phyloP scores from a whole-genome alignment of 2,113 vertebrate genomes.

The Tretioscincus oriximinensis region DNA sequence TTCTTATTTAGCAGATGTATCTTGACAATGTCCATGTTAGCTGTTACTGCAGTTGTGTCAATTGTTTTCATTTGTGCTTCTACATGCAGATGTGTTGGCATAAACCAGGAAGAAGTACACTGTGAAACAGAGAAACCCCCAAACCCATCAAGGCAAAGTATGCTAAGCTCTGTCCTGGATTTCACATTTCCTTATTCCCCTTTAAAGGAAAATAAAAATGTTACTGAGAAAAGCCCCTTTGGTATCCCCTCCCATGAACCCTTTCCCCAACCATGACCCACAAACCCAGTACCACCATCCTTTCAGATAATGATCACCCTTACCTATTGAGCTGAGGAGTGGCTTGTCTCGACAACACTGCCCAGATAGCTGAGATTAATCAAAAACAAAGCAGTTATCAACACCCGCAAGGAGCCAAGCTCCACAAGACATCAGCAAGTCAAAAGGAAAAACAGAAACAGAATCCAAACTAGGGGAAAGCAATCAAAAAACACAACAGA shows the following conservation, averaged over 20 bases:
- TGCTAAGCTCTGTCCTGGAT: conserved; percentile 64
- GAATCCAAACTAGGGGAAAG: conserved; percentile 60
- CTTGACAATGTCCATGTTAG: not conserved
- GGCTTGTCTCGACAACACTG: conserved; percentile 99
- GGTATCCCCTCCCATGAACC: conserved; percentile 82
- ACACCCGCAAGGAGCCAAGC: conserved; percentile 75
- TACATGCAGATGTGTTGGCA: fast-evolving
- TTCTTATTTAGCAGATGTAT: not conserved
- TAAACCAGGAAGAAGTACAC: conserved; percentile 1
- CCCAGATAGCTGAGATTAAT: conserved; percentile 99
- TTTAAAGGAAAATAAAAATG: conserved; percentile 89
- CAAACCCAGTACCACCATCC: conserved; percentile 75
- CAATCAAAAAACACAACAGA: conserved; percentile 67
- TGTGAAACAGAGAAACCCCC: conserved; percentile 64
- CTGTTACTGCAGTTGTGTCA: not conserved
- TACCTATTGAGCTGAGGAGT: conserved; percentile 99
- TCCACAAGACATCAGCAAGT: conserved; percentile 76
- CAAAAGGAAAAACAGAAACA: conserved; percentile 65
- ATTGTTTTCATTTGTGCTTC: not conserved
- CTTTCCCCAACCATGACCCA: conserved; percentile 69
- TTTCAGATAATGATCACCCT: conserved; percentile 98
- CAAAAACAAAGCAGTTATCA: conserved; percentile 99
- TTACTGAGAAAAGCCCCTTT: conserved; percentile 89
- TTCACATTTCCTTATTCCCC: conserved; percentile 85
- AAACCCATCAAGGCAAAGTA: conserved; percentile 61